Percentiles rank a stretch among this genome's conserved stretches.
phyloP scores from a whole-genome alignment of 2,113 vertebrate species.

The Anhinga rufa region DNA sequence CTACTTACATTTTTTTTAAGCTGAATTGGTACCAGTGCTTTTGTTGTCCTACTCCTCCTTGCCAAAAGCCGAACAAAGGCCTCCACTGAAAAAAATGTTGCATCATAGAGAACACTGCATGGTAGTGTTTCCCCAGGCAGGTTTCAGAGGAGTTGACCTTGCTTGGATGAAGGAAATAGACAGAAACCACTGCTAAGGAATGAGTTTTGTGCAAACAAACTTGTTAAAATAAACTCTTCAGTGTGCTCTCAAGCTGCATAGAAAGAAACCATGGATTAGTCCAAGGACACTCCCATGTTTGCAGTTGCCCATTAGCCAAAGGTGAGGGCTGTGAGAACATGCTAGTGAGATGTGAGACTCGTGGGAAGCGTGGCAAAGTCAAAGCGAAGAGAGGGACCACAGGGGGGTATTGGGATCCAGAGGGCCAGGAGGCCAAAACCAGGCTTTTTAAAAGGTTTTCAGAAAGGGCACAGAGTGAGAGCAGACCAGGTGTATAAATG shows the following conservation, averaged over 20 bases:
- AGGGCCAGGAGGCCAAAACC: background rate
- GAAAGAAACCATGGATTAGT: background rate
- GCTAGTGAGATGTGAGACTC: background rate
- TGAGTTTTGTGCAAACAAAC: background rate
- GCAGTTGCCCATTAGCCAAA: background rate
- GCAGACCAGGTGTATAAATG: background rate
- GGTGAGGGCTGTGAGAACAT: background rate
- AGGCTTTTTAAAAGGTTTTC: background rate
- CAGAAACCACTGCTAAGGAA: background rate
- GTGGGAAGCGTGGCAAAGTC: fast-evolving
- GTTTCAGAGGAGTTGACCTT: background rate
- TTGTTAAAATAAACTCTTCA: background rate
- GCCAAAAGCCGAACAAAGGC: background rate
- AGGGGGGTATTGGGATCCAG: background rate
- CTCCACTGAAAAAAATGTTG: background rate
- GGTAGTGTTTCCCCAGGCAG: background rate
- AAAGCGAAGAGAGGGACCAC: fast-evolving
- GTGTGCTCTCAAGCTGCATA: background rate
- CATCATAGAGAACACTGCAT: background rate
- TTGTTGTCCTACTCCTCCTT: background rate
- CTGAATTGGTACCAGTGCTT: background rate
- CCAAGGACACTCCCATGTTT: fast-evolving
- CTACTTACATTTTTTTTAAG: background rate
- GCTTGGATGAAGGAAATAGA: background rate
- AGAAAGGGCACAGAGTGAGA: background rate